Evolutionary conservation across 2,888 invertebrate species (phyloP).

Genomic region (Pollenia angustigena): DNA sequence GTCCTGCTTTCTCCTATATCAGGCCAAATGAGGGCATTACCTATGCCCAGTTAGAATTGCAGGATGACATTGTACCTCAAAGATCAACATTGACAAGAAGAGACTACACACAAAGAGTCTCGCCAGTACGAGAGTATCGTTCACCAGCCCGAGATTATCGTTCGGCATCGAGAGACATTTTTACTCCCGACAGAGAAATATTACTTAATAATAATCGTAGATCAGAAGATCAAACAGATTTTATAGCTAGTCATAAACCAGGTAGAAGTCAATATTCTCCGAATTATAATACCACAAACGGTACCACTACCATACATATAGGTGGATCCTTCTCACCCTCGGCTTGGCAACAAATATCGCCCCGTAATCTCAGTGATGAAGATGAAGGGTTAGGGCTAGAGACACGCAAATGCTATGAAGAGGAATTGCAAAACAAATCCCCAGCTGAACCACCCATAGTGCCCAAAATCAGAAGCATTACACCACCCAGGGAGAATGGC

Average conservation of each 20-base stretch:
- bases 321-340: conserved; percentile 81
- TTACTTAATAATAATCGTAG: conserved; percentile 69
- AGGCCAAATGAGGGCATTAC: conserved; percentile 87
- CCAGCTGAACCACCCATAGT: conserved; percentile 87
- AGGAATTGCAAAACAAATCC: conserved; percentile 75
- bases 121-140: conserved; percentile 72
- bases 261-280: conserved; percentile 69
- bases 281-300: conserved; percentile 66
- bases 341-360: conserved; percentile 83
- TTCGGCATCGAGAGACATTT: conserved; percentile 75
- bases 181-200: conserved; percentile 75
- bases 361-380: conserved; percentile 87
- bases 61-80: conserved; percentile 75
- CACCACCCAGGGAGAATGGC: conserved; percentile 82
- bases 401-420: conserved; percentile 84
- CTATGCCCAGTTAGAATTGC: conserved; percentile 89
- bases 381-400: conserved; percentile 92
- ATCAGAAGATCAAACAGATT: conserved; percentile 76
- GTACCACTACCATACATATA: conserved; percentile 78
- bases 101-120: conserved; percentile 48
- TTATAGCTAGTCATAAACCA: conserved; percentile 76
- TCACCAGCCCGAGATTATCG: conserved; percentile 71
- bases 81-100: conserved; percentile 59
- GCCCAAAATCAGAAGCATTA: conserved; percentile 87
- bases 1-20: conserved; percentile 93